A percentile compares a stretch with the other conserved stretches of the same genome.
Evolutionary conservation across 2,888 invertebrate genomes (phyloP).

Genomic region (Strigamia maritima): DNA sequence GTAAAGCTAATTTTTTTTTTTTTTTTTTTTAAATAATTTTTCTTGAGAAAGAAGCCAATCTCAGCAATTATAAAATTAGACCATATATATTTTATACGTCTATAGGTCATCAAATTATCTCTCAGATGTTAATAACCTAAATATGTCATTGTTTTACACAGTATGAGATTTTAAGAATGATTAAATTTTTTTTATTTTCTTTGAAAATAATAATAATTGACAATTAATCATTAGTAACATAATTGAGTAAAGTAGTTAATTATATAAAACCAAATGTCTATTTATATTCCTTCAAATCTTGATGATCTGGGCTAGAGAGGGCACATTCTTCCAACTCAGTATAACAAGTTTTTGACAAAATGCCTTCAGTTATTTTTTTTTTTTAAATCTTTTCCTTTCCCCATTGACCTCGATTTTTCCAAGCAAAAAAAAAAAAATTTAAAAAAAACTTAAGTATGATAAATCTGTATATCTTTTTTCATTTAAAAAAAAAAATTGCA

Average conservation of each 20-base stretch:
- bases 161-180: background rate
- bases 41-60: background rate
- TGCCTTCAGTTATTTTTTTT: background rate
- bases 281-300: background rate
- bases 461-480: background rate
- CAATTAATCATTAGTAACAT: background rate
- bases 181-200: background rate
- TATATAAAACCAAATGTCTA: background rate
- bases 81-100: background rate
- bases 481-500: too few relatives aligned
- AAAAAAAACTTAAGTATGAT: background rate
- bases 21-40: background rate
- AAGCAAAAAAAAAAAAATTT: background rate
- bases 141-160: conserved; percentile 2
- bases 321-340: conserved; percentile 2
- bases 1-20: too few relatives aligned
- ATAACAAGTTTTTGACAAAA: conserved; percentile 5
- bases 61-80: conserved; percentile 8
- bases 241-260: background rate
- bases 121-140: conserved; percentile 1
- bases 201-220: background rate
- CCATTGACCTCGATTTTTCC: conserved; percentile 18
- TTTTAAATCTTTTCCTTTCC: conserved; percentile 5
- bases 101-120: conserved; percentile 1
- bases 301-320: background rate